A percentile compares a stretch with the other conserved stretches of the same genome.
phyloP scores from a whole-genome alignment of 2,888 invertebrate genomes.

The Ophion obscuratus region DNA sequence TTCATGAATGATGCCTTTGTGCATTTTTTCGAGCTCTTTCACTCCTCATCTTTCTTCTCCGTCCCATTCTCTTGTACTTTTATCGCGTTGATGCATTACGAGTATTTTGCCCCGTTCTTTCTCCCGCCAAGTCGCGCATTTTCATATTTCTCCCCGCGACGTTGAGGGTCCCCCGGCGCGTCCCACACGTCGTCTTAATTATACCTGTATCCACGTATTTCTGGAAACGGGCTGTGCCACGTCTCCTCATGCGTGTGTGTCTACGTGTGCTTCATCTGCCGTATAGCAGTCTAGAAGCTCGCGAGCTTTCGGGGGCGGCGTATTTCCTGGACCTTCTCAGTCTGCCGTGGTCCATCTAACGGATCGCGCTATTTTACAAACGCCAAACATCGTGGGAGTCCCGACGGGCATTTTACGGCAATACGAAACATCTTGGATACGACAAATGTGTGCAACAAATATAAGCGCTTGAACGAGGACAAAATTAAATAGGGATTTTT shows the following conservation, averaged over 20 bases:
- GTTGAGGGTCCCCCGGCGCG: constrained; percentile 45
- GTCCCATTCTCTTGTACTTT: constrained; percentile 9
- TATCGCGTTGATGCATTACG: constrained; percentile 25
- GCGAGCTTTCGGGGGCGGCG: constrained; percentile 68
- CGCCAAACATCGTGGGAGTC: constrained; percentile 38
- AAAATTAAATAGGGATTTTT: neutral
- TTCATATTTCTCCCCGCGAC: neutral
- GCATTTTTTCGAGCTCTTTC: constrained; percentile 12
- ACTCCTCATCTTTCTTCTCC: neutral
- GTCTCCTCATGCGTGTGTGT: constrained; percentile 69
- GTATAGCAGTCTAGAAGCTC: constrained; percentile 41
- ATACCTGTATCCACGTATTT: constrained; percentile 83
- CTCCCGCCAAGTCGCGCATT: neutral
- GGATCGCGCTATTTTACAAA: constrained; percentile 62
- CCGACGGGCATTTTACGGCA: neutral
- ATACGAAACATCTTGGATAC: neutral
- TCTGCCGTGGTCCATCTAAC: constrained; percentile 78
- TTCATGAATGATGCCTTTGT: constrained; percentile 56
- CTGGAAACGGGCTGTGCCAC: constrained; percentile 82
- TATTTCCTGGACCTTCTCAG: constrained; percentile 77
- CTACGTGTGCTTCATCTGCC: constrained; percentile 60
- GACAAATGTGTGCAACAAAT: constrained; percentile 15
- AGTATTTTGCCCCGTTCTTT: constrained; percentile 1
- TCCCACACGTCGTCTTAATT: constrained; percentile 81
- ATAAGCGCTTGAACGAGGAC: constrained; percentile 1